Base-by-base conservation (phyloP, 2,888 invertebrate genomes). In the Lasioglossum villosulum region DNA sequence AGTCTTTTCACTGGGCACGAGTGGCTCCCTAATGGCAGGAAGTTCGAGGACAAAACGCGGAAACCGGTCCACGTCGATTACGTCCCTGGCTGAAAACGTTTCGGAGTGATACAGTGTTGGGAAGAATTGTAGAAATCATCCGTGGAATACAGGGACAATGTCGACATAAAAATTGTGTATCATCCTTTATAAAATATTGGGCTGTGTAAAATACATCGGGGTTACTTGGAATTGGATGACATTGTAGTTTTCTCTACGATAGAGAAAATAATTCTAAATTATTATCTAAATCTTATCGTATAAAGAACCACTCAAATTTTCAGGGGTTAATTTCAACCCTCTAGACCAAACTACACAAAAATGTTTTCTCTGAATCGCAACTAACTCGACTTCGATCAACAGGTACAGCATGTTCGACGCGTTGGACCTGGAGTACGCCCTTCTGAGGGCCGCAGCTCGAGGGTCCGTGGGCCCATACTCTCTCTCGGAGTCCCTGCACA, bases 391-490 rank as follows among this genome's bases (percentile, higher is more conserved):
- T 19, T 42, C n/a, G 12, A 37, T 77, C 74, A 72, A 86, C 84
- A 94, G 96, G 83, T 97, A 97, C 93, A 97, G 97, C 85, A 96
- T 97, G 70, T 97, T 97, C 95, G 97, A 97, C 94, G 97, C 97
- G 23, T 93, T 97, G 91, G 97, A 97, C 93, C 95, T 97, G 90
- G 97, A 97, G 93, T 97, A 97, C 95, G 97, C 97, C 6, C 94
- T 97, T 19, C 94, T 97, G 75, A 95, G 97, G 56, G 97, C 97
- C 1, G 97, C 97, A 2, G 97, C 97, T 0, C 96, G 97, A 39
- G 97, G 97, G 78, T 97, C 97, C 75, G 97, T 97, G 48, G 97
- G 97, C 5, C 97, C 97, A 0, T 97, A 97, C 93, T 97, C 97
- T 52, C 95, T 97, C 14, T 97, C 97, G 87, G 97, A 97, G 93